A percentile compares a stretch with the other conserved stretches of the same genome.
phyloP scores from a whole-genome alignment of 2,113 vertebrate genomes.

The Anhinga anhinga region DNA sequence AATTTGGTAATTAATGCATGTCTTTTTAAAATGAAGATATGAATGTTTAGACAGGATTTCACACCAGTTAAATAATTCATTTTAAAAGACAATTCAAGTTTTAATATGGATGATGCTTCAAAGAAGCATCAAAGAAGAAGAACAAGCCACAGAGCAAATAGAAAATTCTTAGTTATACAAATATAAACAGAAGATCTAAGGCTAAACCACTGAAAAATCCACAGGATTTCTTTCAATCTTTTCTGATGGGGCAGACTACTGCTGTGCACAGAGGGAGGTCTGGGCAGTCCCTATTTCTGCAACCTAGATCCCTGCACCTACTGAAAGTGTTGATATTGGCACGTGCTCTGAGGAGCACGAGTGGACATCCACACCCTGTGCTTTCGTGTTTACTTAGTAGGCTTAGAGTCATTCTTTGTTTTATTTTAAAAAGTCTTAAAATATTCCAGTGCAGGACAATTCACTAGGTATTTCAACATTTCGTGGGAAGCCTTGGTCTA shows the following conservation, averaged over 20 bases:
- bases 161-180: neutral
- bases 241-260: neutral
- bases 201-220: neutral
- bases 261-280: neutral
- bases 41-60: neutral
- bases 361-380: neutral
- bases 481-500: neutral
- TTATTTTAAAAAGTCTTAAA: neutral
- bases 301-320: neutral
- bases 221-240: neutral
- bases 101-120: neutral
- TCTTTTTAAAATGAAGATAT: neutral
- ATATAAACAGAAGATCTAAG: neutral
- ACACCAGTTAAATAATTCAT: neutral
- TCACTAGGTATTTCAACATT: neutral
- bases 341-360: neutral
- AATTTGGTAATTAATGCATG: neutral
- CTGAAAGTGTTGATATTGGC: neutral
- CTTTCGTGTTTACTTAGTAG: neutral
- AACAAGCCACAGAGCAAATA: neutral
- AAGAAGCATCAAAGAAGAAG: neutral
- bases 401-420: neutral
- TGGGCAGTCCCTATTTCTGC: neutral
- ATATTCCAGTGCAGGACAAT: neutral
- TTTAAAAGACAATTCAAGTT: neutral